phyloP scores from a whole-genome alignment of 2,797 vertebrate species.

The Cossypha niveicapilla region DNA sequence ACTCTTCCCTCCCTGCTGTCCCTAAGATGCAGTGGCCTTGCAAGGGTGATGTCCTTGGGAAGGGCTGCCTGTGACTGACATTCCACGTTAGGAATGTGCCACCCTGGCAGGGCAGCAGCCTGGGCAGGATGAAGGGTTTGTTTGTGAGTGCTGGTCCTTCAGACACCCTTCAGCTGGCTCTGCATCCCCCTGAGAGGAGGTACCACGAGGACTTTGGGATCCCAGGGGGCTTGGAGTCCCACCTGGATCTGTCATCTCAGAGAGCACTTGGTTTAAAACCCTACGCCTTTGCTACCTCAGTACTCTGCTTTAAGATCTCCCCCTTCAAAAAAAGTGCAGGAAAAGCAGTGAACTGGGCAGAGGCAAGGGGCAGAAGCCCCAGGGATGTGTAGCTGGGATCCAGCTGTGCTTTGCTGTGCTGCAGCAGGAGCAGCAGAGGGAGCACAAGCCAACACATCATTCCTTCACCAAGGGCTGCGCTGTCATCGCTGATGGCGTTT shows the following conservation, averaged over 20 bases:
- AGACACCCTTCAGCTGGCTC: fast-evolving
- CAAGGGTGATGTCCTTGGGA: not conserved
- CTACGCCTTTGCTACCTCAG: fast-evolving
- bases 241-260: not conserved
- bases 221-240: fast-evolving
- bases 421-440: conserved; percentile 62
- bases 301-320: not conserved
- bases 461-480: not conserved
- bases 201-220: fast-evolving
- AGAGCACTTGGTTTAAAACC: not conserved
- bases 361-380: not conserved
- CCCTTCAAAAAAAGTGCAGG: not conserved
- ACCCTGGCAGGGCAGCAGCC: not conserved
- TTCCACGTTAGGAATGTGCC: fast-evolving
- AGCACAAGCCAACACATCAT: conserved; percentile 59
- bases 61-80: not conserved
- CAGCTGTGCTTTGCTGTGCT: conserved; percentile 40
- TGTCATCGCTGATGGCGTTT: not conserved
- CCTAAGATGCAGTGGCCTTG: not conserved
- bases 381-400: not conserved
- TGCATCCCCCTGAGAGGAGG: not conserved
- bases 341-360: not conserved
- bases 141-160: not conserved
- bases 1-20: not conserved
- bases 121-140: fast-evolving